Base-by-base conservation (phyloP, 2,888 invertebrate species). In the Cyclophora albipunctata region DNA sequence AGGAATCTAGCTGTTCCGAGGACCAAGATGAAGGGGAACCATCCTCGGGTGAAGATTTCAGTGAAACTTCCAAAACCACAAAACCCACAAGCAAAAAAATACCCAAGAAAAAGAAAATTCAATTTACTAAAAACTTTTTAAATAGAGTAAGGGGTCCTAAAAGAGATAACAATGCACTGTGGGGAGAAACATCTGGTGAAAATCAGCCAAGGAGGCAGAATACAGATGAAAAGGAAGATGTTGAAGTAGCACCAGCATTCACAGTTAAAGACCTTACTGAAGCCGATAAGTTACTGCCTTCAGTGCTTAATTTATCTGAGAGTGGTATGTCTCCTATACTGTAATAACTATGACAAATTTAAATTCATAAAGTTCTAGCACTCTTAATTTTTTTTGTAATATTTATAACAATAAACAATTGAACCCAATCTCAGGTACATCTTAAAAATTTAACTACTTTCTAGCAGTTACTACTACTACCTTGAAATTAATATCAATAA, bases 261-360 rank as follows among this genome's bases (percentile, higher is more conserved):
- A 75, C 83, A 34, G 67, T 89, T 1, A 89, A 84, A 64, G 81
- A 89, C 68, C 67, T 89, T 48, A 81, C 85, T 34, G 89, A 83
- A 47, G 76, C 79, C 51, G 86, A 89, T 59, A 89, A 89, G 61
- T 64, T 86, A 41, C 61, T 89, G 51, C 89, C 89, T 41, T 64
- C 84, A 4, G 66, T 84, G 57, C 73, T 89, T 2, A 82, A 89
- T 69, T 75, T 89, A 42, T 89, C 89, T 46, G 89, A 89, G 68
- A 89, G 89, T 81, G 89, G 89, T 89, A 67, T 60, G 79, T 71
- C 48, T 34, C 41, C 40, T 52, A 40, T 20, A 20, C 20, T 20
- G 20, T 20, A 20, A 20, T 20, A 20, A 20, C 20, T 20, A n/a
- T n/a, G 20, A 20, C 20, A 20, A 20, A 20, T 20, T 20, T 1